Evolutionary conservation across 2,888 invertebrate species (phyloP).

Genomic region (Tuberolachnus salignus): DNA sequence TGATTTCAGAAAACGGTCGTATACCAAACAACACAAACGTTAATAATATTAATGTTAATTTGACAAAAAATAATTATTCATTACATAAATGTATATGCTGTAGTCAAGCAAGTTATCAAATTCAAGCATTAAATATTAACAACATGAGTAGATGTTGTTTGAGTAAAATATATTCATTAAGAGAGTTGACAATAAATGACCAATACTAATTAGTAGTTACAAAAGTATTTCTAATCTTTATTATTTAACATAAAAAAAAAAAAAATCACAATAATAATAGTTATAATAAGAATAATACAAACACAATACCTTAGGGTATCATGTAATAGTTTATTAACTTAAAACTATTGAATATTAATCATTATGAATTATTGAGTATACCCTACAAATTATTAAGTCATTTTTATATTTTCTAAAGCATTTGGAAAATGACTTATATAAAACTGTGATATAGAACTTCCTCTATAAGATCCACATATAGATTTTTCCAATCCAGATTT

Average conservation of each 20-base stretch:
- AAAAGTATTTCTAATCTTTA: neutral
- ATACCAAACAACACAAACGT: neutral
- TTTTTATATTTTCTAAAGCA: neutral
- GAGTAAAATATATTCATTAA: constrained; percentile 42
- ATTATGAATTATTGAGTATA: constrained; percentile 1
- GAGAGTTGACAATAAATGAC: constrained; percentile 38
- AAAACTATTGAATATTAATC: neutral
- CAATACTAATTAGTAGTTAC: constrained; percentile 20
- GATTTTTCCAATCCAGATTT: neutral
- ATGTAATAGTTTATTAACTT: neutral
- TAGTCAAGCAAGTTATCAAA: constrained; percentile 35
- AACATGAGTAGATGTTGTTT: constrained; percentile 36
- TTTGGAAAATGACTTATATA: constrained; percentile 17
- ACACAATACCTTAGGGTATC: neutral
- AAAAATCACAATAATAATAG: constrained; percentile 15
- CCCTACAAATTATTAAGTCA: neutral
- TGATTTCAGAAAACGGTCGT: constrained; percentile 17
- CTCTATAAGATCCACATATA: neutral
- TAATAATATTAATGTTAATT: neutral
- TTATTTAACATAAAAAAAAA: constrained; percentile 10
- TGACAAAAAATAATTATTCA: neutral
- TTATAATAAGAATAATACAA: constrained; percentile 5
- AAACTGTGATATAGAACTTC: constrained; percentile 19
- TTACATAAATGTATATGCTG: constrained; percentile 33
- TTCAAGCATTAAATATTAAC: constrained; percentile 38